Conservation (phyloP, 2,797 vertebrate species). For the Coluber constrictor region DNA sequence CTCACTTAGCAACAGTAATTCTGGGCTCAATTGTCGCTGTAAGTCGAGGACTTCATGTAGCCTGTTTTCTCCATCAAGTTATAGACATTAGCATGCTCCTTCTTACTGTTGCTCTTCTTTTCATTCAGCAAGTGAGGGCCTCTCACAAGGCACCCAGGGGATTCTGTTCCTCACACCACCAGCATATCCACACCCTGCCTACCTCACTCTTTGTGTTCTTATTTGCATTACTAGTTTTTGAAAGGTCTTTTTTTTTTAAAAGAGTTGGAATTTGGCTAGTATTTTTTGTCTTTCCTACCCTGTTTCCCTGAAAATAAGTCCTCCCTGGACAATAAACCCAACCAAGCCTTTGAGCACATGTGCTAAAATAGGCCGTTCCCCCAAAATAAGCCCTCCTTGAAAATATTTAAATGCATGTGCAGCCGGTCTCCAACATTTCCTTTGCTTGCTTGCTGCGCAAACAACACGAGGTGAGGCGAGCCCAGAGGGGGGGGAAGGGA, state of each 20-base stretch:
- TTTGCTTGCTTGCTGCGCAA: no score
- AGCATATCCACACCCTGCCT: background rate
- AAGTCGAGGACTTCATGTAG: background rate
- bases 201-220: background rate
- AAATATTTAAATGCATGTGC: no score
- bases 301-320: no score
- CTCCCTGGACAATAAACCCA: no score
- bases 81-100: background rate
- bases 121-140: background rate
- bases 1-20: background rate
- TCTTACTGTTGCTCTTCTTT: background rate
- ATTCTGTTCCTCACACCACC: background rate
- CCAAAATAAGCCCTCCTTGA: no score
- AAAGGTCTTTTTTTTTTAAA: background rate
- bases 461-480: no score
- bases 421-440: no score
- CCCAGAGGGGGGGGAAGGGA: no score
- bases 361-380: no score
- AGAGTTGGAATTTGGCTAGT: slow-evolving; percentile 6
- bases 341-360: no score
- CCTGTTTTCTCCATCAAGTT: background rate
- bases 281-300: slow-evolving; percentile 7
- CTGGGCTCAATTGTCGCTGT: background rate
- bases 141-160: background rate
- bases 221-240: background rate